Base-by-base conservation (phyloP, 1,140 invertebrate species). In the Notospermus geniculatus region DNA sequence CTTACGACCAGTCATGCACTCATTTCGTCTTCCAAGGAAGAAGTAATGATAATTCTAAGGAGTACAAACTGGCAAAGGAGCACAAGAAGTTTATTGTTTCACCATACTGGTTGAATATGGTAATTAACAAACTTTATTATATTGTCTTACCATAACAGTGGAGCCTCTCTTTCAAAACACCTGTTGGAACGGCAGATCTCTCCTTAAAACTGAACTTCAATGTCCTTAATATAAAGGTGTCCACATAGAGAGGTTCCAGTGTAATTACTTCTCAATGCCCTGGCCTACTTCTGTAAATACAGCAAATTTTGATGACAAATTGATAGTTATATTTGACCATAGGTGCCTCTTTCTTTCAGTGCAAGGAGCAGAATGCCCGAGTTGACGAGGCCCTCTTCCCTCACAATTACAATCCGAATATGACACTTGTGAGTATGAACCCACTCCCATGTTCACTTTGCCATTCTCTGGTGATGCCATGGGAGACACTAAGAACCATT, bases 361-460 rank as follows among this genome's bases (percentile, higher is more conserved):
- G 83, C 65, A 68, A 70, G 63, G 80, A 83, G 62, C 74, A 80
- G 57, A 74, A 76, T 55, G 45, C 52, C n/a, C 58, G 65, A 57
- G 75, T 83, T 9, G 80, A 82, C 54, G 82, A 83, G 66, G 59
- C 63, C 22, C 57, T 77, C n/a, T 84, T 78, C 71, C 82, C 83
- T 2, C 80, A 81, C 55, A 82, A 73, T 28, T 81, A 77, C 59
- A 84, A 83, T 60, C 74, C 79, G 22, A 83, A 78, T 55, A 68
- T 81, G 54, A 72, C 73, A 17, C 65, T 73, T 72, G 75, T 73
- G 68, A 75, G 72, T 70, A 39, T 19, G 27, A 17, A 5, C 46
- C 5, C 4, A 36, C 32, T 7, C 32, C 4, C 4, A 7, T 7
- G 32, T n/a, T n/a, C n/a, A n/a, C n/a, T n/a, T n/a, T n/a, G n/a